Conservation (phyloP, 2,797 vertebrate species). For the Siniperca undulata region DNA sequence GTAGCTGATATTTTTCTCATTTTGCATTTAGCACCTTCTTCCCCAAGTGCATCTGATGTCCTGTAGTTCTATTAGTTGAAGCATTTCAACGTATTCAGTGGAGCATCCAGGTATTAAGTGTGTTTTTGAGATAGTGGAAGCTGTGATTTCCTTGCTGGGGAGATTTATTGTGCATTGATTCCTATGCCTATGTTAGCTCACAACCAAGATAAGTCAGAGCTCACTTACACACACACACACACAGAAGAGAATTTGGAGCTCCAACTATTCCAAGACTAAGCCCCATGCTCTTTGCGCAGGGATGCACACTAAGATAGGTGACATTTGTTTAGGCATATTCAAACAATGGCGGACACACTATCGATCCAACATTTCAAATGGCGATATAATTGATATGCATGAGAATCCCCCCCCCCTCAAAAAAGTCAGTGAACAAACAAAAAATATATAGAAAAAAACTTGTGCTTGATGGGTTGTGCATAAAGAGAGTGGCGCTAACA, state of each 20-base stretch:
- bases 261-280: constrained; percentile 37
- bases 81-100: constrained; percentile 27
- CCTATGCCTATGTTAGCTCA: constrained; percentile 11
- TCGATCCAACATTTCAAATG: constrained; percentile 50
- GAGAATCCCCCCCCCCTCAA: not conserved
- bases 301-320: constrained; percentile 48
- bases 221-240: constrained; percentile 19
- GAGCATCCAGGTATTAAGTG: constrained; percentile 30
- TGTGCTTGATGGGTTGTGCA: not conserved
- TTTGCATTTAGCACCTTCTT: constrained; percentile 19
- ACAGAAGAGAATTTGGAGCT: constrained; percentile 14
- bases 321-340: constrained; percentile 73
- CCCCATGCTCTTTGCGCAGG: constrained; percentile 61
- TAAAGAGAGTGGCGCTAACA: not conserved
- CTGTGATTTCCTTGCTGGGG: constrained; percentile 31
- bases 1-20: constrained; percentile 25
- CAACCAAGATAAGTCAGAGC: constrained; percentile 26
- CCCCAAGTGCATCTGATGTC: constrained; percentile 23
- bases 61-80: constrained; percentile 19
- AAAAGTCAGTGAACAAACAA: not conserved
- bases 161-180: constrained; percentile 57
- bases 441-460: not conserved
- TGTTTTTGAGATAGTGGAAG: constrained; percentile 30
- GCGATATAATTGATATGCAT: constrained; percentile 47
- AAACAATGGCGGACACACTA: constrained; percentile 55